These are phyloP conservation scores for Halyomorpha halys DNA, from an alignment of 1,140 invertebrate genomes.

Conservation along the genomic window DNA sequence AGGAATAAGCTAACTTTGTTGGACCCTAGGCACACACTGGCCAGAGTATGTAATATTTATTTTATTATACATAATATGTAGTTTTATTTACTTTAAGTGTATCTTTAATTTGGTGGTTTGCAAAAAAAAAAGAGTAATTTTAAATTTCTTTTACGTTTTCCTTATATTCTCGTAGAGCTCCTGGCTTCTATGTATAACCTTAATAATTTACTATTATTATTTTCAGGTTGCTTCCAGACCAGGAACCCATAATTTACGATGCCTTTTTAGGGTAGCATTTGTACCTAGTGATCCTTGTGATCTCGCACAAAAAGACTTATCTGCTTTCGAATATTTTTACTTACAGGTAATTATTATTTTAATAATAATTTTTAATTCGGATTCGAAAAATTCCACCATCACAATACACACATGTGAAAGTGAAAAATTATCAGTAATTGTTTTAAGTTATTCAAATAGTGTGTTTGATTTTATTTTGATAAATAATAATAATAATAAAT, in stretches of 20 bases:
- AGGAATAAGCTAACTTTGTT: constrained; percentile 74
- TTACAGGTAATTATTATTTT: constrained; percentile 47
- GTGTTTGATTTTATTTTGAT: no score
- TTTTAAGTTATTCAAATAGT: no score
- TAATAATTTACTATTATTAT: background rate
- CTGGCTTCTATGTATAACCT: background rate
- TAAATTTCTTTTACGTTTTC: no score
- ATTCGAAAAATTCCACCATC: no score
- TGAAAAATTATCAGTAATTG: no score
- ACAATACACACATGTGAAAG: no score
- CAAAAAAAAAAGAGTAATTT: no score
- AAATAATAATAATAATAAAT: no score
- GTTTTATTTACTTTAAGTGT: no score
- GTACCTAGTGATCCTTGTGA: constrained; percentile 75
- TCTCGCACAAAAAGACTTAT: constrained; percentile 66
- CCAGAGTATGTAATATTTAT: constrained; percentile 49
- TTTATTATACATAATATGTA: background rate
- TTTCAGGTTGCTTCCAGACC: constrained; percentile 75
- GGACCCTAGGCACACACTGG: constrained; percentile 70
- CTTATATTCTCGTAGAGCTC: no score
- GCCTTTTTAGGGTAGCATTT: constrained; percentile 78
- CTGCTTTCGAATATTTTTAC: constrained; percentile 82
- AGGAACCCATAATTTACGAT: constrained; percentile 76
- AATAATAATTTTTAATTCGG: background rate
- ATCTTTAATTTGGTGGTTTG: no score